A percentile compares a stretch with the other conserved stretches of the same genome.
Evolutionary conservation across 2,797 vertebrate species (phyloP).

Genomic region (Nannoperca obscura): DNA sequence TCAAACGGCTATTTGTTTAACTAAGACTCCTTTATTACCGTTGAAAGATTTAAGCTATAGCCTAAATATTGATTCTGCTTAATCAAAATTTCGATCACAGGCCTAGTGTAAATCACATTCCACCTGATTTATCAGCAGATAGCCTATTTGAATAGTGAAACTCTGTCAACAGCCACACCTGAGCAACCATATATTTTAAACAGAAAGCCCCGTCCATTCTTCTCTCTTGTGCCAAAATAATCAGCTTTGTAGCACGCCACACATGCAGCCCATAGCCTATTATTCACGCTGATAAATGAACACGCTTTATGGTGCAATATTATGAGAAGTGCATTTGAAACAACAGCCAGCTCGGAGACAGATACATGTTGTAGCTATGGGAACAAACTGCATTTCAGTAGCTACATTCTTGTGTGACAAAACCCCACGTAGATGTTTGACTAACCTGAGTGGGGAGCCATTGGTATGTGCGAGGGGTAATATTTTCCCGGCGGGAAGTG

Average conservation of each 20-base stretch:
- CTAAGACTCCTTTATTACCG: slow-evolving; percentile 49
- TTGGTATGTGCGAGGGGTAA: slow-evolving; percentile 94
- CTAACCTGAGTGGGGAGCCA: slow-evolving; percentile 97
- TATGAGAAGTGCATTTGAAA: slow-evolving; percentile 41
- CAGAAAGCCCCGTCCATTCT: slow-evolving; percentile 17
- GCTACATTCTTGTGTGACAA: slow-evolving; percentile 23
- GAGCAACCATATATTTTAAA: slow-evolving; percentile 45
- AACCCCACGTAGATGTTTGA: slow-evolving; percentile 33
- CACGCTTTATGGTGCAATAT: slow-evolving; percentile 44
- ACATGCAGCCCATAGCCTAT: slow-evolving; percentile 34
- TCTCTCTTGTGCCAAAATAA: slow-evolving; percentile 45
- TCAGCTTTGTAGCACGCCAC: slow-evolving; percentile 47
- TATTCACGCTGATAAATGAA: slow-evolving; percentile 51
- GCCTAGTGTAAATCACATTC: slow-evolving; percentile 54
- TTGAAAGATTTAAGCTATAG: slow-evolving; percentile 49
- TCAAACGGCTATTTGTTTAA: slow-evolving; percentile 62
- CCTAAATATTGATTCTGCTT: slow-evolving; percentile 58
- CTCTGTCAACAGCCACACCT: slow-evolving; percentile 68
- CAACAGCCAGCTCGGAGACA: slow-evolving; percentile 28
- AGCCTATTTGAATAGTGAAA: slow-evolving; percentile 60
- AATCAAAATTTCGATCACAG: slow-evolving; percentile 52
- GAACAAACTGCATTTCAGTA: slow-evolving; percentile 5
- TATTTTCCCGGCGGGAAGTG: slow-evolving; percentile 96
- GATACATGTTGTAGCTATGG: slow-evolving; percentile 1
- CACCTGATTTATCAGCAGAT: slow-evolving; percentile 62